Evolutionary conservation across 2,797 vertebrate species (phyloP).

Genomic region (Acanthurus tractus): DNA sequence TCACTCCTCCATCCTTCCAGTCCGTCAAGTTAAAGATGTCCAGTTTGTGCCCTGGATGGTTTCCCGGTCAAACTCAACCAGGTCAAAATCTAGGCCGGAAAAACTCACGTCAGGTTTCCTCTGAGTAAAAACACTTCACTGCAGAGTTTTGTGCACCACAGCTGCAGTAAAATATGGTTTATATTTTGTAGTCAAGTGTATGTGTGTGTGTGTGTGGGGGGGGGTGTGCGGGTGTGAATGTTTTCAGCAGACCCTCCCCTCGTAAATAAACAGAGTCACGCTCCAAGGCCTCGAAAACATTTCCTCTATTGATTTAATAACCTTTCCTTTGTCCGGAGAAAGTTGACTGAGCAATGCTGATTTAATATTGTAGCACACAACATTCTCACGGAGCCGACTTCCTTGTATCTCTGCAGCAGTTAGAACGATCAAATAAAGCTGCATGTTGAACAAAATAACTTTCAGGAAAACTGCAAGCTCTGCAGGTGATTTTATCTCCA

Average conservation of each 20-base stretch:
- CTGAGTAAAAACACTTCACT: background rate
- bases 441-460: conserved; percentile 55
- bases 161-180: background rate
- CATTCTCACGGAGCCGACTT: conserved; percentile 10
- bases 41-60: conserved; percentile 2
- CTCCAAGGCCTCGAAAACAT: conserved; percentile 19
- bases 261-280: conserved; percentile 45
- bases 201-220: background rate
- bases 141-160: background rate
- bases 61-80: conserved; percentile 15
- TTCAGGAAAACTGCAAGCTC: conserved; percentile 58
- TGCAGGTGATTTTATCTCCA: conserved; percentile 49
- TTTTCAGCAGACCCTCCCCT: conserved; percentile 1
- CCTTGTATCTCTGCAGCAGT: conserved; percentile 27
- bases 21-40: background rate
- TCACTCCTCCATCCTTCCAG: conserved; percentile 22
- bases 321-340: conserved; percentile 30
- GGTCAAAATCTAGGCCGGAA: conserved; percentile 33
- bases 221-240: background rate
- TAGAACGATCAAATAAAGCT: conserved; percentile 38
- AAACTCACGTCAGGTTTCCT: background rate
- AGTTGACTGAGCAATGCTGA: conserved; percentile 46
- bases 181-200: background rate
- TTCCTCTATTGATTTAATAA: conserved; percentile 61
- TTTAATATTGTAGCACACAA: conserved; percentile 38